Percentiles rank a stretch among this genome's conserved stretches.
phyloP scores from a whole-genome alignment of 2,113 vertebrate genomes.

The Carettochelys insculpta region DNA sequence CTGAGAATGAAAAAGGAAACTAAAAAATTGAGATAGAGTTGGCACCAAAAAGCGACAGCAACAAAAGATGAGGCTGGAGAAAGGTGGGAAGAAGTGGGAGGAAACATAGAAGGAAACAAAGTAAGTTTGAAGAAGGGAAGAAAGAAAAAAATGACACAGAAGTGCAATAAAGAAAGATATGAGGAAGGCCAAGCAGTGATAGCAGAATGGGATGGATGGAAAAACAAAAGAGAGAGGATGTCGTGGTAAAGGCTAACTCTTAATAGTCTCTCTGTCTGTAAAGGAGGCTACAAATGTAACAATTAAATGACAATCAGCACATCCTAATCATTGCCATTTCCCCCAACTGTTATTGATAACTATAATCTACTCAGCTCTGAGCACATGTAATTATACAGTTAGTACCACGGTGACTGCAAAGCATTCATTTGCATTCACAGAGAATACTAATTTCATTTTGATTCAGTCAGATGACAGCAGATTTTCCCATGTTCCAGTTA shows the following conservation, averaged over 20 bases:
- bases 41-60: background rate
- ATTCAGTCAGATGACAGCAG: slow-evolving; percentile 43
- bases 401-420: slow-evolving; percentile 58
- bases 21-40: background rate
- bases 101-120: background rate
- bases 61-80: background rate
- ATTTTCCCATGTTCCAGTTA: background rate
- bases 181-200: background rate
- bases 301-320: background rate
- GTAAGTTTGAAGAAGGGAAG: background rate
- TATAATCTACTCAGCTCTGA: background rate
- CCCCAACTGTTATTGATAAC: too few species aligned
- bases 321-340: background rate
- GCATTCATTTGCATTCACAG: slow-evolving; percentile 37
- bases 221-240: background rate
- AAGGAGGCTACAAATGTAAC: background rate
- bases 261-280: background rate
- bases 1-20: background rate
- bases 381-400: slow-evolving; percentile 39
- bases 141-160: too few species aligned
- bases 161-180: too few species aligned
- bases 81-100: background rate
- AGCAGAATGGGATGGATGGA: background rate
- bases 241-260: background rate
- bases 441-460: slow-evolving; percentile 33